A percentile compares a stretch with the other conserved stretches of the same genome.
phyloP scores from a whole-genome alignment of 2,113 vertebrate genomes.

The Sinosuthora webbiana region DNA sequence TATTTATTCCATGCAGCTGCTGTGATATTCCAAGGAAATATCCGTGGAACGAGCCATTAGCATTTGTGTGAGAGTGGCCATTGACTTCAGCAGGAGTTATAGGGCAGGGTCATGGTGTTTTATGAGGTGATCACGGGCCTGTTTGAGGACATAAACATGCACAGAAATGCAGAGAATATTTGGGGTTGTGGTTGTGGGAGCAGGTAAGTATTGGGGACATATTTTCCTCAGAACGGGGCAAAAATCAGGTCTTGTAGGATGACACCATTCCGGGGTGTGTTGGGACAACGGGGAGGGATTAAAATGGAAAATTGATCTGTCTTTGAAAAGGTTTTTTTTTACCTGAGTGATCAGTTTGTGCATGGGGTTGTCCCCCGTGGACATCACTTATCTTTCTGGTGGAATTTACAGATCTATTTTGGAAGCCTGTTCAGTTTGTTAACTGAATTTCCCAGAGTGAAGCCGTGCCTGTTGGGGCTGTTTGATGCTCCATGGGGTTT shows the following conservation, averaged over 20 bases:
- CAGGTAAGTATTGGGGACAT: not conserved
- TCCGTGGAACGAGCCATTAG: not conserved
- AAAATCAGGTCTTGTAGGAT: not conserved
- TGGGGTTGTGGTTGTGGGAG: not conserved
- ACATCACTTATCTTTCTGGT: fast-evolving
- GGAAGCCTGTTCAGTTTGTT: not conserved
- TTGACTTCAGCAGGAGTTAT: not conserved
- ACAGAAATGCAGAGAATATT: not conserved
- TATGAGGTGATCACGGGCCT: not conserved
- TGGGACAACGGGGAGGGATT: fast-evolving
- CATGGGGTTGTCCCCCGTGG: not conserved
- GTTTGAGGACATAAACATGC: not conserved
- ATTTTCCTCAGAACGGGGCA: not conserved
- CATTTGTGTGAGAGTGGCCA: not conserved
- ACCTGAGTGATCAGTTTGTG: not conserved
- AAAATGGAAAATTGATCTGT: not conserved
- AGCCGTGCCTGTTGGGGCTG: fast-evolving
- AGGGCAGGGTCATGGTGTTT: not conserved
- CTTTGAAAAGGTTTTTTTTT: not conserved
- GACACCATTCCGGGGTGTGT: fast-evolving
- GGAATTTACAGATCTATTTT: fast-evolving
- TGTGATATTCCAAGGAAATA: not conserved
- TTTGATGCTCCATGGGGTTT: fast-evolving
- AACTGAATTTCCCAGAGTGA: fast-evolving
- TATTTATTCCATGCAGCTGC: not conserved